phyloP scores from a whole-genome alignment of 1,140 invertebrate species.

The Bombus difficillimus region DNA sequence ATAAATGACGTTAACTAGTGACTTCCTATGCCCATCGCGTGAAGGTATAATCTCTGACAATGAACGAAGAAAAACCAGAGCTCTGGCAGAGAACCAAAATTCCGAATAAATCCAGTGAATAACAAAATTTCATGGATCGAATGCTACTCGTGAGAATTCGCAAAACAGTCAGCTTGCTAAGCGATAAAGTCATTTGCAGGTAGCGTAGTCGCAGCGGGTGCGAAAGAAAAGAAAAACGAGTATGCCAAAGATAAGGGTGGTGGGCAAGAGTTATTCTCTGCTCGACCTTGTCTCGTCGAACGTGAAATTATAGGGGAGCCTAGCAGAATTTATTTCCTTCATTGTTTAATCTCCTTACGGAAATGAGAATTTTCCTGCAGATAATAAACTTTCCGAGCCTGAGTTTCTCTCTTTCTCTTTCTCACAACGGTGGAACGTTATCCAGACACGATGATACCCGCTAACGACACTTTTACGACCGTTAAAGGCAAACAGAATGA shows the following conservation, averaged over 20 bases:
- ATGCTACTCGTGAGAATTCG: not conserved
- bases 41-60: not conserved
- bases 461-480: slow-evolving; percentile 32
- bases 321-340: slow-evolving; percentile 21
- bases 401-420: not conserved
- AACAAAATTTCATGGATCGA: not conserved
- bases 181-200: not conserved
- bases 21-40: accelerated
- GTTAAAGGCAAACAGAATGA: slow-evolving; percentile 24
- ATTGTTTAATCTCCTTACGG: slow-evolving; percentile 9
- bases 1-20: not conserved
- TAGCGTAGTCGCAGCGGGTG: not conserved
- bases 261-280: not conserved
- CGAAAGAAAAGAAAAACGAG: not conserved
- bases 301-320: not conserved
- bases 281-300: not conserved
- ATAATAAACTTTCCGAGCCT: not conserved
- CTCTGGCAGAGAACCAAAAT: not conserved
- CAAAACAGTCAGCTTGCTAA: not conserved
- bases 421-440: not conserved
- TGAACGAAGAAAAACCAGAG: not conserved
- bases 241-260: not conserved
- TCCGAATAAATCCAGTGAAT: not conserved
- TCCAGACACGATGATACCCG: not conserved
- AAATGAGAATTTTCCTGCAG: slow-evolving; percentile 26